phyloP scores from a whole-genome alignment of 2,888 invertebrate genomes.

The Pachydiplax longipennis region DNA sequence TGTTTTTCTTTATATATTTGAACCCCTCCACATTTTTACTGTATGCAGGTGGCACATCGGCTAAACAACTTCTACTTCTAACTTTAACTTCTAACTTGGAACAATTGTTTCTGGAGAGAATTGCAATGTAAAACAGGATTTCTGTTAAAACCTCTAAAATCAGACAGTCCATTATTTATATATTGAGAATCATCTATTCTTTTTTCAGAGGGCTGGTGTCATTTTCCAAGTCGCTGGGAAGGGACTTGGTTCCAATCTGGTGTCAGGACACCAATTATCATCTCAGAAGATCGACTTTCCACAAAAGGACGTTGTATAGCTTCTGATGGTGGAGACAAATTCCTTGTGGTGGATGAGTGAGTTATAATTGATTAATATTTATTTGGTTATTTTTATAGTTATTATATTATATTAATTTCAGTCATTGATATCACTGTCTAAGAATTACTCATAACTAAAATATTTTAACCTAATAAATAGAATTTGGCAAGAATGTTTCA shows the following conservation, averaged over 20 bases:
- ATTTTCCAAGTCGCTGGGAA: conserved; percentile 84
- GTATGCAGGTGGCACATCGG: too few relatives aligned
- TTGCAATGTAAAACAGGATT: too few relatives aligned
- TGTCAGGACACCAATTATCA: conserved; percentile 82
- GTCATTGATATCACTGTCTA: neutral
- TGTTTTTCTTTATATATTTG: too few relatives aligned
- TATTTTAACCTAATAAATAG: too few relatives aligned
- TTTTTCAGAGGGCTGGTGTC: conserved; percentile 71
- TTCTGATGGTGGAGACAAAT: conserved; percentile 82
- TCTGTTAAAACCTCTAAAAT: too few relatives aligned
- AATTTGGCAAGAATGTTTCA: too few relatives aligned
- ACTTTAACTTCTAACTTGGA: too few relatives aligned
- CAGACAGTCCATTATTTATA: too few relatives aligned
- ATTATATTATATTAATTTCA: neutral
- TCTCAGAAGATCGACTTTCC: conserved; percentile 81
- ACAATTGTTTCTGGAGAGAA: too few relatives aligned
- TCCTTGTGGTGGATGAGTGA: conserved; percentile 88
- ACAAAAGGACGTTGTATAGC: conserved; percentile 86
- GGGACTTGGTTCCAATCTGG: conserved; percentile 93
- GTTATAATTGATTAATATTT: conserved; percentile 59
- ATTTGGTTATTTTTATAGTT: neutral
- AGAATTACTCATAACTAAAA: too few relatives aligned
- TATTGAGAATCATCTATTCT: conserved; percentile 47
- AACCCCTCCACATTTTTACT: too few relatives aligned
- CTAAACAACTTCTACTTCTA: too few relatives aligned